Percentiles rank a stretch among this genome's conserved stretches.
Conservation (phyloP, 2,797 vertebrate genomes). For the Buceros bicornis region DNA sequence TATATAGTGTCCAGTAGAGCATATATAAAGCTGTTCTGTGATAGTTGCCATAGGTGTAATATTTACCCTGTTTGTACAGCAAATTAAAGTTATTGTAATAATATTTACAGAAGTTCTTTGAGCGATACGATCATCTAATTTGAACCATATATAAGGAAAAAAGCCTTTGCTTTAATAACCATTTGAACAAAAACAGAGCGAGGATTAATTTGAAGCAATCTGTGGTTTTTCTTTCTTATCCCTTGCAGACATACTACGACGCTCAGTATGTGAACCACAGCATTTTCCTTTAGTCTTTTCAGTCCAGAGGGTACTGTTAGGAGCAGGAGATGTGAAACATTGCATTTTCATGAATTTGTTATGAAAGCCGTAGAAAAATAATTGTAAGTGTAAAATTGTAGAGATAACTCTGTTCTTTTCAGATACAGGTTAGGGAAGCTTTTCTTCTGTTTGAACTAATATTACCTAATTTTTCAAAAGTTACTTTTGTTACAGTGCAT, state of each 20-base stretch:
- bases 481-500: background rate
- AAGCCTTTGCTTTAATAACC: constrained; percentile 50
- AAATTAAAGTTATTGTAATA: constrained; percentile 2
- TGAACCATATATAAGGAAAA: background rate
- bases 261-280: constrained; percentile 87
- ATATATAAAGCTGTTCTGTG: background rate
- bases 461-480: background rate
- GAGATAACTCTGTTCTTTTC: background rate
- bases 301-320: constrained; percentile 62
- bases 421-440: background rate
- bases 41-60: background rate
- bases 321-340: constrained; percentile 59
- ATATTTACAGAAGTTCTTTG: constrained; percentile 43
- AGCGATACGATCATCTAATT: constrained; percentile 29
- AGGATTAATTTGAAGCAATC: constrained; percentile 70
- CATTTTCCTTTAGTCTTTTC: constrained; percentile 70
- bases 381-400: constrained; percentile 36
- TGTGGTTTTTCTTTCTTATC: constrained; percentile 67
- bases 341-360: constrained; percentile 35
- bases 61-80: background rate
- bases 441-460: background rate
- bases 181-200: constrained; percentile 18
- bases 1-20: background rate
- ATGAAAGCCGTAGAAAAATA: constrained; percentile 15
- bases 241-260: constrained; percentile 62